Evolutionary conservation across 2,797 vertebrate genomes (phyloP).

Genomic region (Gymnothorax javanicus): DNA sequence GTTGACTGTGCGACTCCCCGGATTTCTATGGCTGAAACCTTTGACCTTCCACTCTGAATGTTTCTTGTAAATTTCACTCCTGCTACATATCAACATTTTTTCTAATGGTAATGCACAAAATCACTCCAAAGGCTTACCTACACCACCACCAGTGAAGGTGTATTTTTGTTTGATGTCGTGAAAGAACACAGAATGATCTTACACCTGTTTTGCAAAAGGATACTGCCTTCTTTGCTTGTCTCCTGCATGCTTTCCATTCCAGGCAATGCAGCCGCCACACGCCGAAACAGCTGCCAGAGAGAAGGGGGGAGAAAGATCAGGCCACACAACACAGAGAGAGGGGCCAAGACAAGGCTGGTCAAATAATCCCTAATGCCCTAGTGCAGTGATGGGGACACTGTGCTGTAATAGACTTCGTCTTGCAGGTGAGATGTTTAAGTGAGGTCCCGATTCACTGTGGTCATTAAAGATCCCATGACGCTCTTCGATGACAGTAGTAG

Average conservation of each 20-base stretch:
- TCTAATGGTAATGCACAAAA: background rate
- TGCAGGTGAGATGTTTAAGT: too few relatives aligned
- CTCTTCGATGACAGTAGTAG: too few relatives aligned
- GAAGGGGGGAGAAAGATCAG: background rate
- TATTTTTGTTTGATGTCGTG: background rate
- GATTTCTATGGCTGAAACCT: background rate
- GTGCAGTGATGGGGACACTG: too few relatives aligned
- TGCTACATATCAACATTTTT: background rate
- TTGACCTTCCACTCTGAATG: background rate
- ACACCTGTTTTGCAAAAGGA: constrained; percentile 47
- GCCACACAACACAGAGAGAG: background rate
- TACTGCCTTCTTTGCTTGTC: constrained; percentile 70
- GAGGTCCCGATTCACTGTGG: too few relatives aligned
- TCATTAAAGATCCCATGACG: too few relatives aligned
- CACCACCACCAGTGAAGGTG: background rate
- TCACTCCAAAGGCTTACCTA: background rate
- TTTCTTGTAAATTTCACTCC: background rate
- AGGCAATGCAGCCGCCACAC: constrained; percentile 66
- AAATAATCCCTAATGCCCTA: too few relatives aligned
- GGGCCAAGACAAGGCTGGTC: background rate
- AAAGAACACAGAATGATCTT: background rate
- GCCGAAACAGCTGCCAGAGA: constrained; percentile 60
- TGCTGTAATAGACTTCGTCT: too few relatives aligned
- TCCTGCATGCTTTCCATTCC: constrained; percentile 67
- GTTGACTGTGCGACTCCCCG: background rate